phyloP scores from a whole-genome alignment of 2,888 invertebrate species.

The Periphyllus acericola region DNA sequence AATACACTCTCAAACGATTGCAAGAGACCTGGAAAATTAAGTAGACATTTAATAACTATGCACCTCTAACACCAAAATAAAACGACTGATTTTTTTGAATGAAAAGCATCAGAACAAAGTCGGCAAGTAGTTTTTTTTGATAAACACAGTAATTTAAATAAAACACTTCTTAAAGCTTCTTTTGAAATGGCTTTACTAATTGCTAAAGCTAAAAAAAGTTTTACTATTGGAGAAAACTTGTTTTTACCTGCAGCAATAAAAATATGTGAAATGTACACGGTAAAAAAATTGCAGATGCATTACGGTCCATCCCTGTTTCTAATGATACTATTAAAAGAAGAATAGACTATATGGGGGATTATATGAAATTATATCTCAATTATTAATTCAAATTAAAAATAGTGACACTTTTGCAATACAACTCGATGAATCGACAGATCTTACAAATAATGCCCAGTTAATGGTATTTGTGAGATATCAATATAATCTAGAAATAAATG shows the following conservation, averaged over 20 bases:
- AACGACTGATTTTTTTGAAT: constrained; percentile 26
- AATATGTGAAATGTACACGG: constrained; percentile 31
- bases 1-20: constrained; percentile 32
- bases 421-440: constrained; percentile 26
- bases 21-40: constrained; percentile 26
- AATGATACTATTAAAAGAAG: constrained; percentile 36
- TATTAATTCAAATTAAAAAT: constrained; percentile 21
- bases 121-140: constrained; percentile 29
- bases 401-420: constrained; percentile 16
- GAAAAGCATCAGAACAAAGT: constrained; percentile 27
- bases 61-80: constrained; percentile 32
- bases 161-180: constrained; percentile 20
- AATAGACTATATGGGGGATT: constrained; percentile 27
- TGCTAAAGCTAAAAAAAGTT: constrained; percentile 34
- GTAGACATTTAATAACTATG: constrained; percentile 22
- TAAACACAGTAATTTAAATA: constrained; percentile 24
- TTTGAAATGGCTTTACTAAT: constrained; percentile 37
- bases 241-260: constrained; percentile 24
- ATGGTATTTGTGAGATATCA: constrained; percentile 12
- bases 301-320: constrained; percentile 29
- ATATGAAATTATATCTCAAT: constrained; percentile 22
- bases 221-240: constrained; percentile 34
- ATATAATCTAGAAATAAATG: constrained; percentile 29
- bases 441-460: constrained; percentile 19
- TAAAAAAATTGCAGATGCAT: constrained; percentile 24